Evolutionary conservation across 1,140 invertebrate species (phyloP).

Genomic region (Stegodyphus dumicola): DNA sequence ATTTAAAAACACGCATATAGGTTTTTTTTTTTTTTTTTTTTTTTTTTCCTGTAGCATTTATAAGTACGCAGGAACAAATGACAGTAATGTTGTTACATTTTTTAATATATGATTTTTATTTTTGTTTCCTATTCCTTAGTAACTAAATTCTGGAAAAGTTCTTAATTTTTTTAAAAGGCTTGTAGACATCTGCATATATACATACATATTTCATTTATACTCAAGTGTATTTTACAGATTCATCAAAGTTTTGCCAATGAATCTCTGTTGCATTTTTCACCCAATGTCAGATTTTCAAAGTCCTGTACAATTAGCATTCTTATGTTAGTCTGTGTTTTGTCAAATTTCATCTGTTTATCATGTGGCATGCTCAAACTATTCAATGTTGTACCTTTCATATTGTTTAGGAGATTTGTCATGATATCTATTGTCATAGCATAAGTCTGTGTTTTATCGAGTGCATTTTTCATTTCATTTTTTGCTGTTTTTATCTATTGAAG

Average conservation of each 20-base stretch:
- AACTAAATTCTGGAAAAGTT: too few species aligned
- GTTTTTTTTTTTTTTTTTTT: too few species aligned
- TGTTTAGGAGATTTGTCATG: conserved; percentile 57
- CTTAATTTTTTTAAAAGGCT: too few species aligned
- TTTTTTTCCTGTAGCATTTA: too few species aligned
- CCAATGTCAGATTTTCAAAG: conserved; percentile 40
- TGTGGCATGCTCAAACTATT: conserved; percentile 61
- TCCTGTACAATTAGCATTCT: conserved; percentile 34
- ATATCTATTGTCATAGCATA: conserved; percentile 52
- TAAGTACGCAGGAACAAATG: too few species aligned
- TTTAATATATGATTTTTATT: too few species aligned
- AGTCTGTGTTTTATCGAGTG: conserved; percentile 50
- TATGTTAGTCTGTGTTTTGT: conserved; percentile 54
- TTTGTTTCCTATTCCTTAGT: too few species aligned
- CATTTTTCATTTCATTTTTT: conserved; percentile 56
- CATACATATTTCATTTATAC: too few species aligned
- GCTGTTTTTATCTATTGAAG: conserved; percentile 46
- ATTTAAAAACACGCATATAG: too few species aligned
- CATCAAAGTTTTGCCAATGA: conserved; percentile 23
- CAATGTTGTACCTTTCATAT: conserved; percentile 58
- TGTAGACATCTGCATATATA: too few species aligned
- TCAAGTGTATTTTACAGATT: conserved; percentile 20
- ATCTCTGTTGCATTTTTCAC: conserved; percentile 45
- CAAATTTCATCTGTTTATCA: conserved; percentile 53
- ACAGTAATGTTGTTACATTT: too few species aligned